A percentile compares a stretch with the other conserved stretches of the same genome.
Evolutionary conservation across 2,888 invertebrate species (phyloP).

Genomic region (Digitonthophagus gazella): DNA sequence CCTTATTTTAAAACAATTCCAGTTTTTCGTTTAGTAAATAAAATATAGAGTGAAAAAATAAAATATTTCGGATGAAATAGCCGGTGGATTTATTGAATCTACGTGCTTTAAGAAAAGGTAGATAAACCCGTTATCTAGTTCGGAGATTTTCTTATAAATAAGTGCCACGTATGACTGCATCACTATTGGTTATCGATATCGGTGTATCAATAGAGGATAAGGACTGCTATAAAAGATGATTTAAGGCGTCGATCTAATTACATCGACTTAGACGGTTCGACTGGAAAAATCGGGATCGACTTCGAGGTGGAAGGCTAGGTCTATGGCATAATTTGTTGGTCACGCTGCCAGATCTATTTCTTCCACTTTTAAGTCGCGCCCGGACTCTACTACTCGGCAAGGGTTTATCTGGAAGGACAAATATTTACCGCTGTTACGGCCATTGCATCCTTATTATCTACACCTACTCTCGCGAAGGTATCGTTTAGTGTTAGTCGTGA

Average conservation of each 20-base stretch:
- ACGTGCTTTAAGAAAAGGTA: not conserved
- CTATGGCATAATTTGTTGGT: conserved; percentile 33
- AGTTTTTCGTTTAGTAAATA: too few species aligned
- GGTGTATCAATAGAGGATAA: conserved; percentile 33
- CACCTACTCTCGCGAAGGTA: not conserved
- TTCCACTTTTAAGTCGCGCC: conserved; percentile 38
- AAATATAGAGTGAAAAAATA: too few species aligned
- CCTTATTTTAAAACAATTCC: too few species aligned
- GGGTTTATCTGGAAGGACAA: not conserved
- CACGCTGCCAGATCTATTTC: conserved; percentile 42
- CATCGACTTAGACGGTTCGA: not conserved
- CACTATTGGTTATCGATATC: conserved; percentile 35
- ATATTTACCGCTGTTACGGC: conserved; percentile 9
- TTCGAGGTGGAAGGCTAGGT: conserved; percentile 36
- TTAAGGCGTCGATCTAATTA: not conserved
- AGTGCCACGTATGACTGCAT: conserved; percentile 13
- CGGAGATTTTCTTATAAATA: conserved; percentile 12
- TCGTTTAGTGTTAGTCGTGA: conserved; percentile 2
- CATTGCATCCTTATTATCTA: not conserved
- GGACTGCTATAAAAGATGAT: conserved; percentile 25
- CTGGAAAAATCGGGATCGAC: conserved; percentile 18
- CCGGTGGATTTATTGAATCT: not conserved
- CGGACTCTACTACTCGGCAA: not conserved
- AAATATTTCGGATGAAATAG: too few species aligned
- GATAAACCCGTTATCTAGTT: conserved; percentile 6